phyloP scores from a whole-genome alignment of 2,797 vertebrate genomes.

The Trematomus bernacchii region DNA sequence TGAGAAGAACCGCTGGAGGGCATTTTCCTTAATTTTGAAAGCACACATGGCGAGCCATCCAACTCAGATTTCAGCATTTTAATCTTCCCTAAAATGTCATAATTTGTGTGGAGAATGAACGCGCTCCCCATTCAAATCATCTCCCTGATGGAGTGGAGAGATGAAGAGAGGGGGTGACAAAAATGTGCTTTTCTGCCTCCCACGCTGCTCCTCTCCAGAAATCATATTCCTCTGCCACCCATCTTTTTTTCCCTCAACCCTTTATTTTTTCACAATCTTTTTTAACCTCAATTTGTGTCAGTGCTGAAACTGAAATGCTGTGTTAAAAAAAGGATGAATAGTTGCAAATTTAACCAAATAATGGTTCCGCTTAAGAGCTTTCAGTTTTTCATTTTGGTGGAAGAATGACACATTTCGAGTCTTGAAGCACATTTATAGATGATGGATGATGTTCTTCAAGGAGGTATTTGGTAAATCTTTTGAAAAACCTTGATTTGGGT shows the following conservation, averaged over 20 bases:
- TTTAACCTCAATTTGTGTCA: neutral
- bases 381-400: too few species aligned
- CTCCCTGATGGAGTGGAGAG: neutral
- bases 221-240: neutral
- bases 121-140: conserved; percentile 27
- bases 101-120: conserved; percentile 31
- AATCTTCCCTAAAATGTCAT: conserved; percentile 6
- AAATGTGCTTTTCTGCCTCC: neutral
- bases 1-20: conserved; percentile 46
- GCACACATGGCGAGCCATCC: conserved; percentile 16
- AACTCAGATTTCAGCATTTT: neutral
- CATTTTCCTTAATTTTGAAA: conserved; percentile 38
- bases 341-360: too few species aligned
- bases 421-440: too few species aligned
- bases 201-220: conserved; percentile 6
- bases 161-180: neutral
- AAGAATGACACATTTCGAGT: neutral
- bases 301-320: neutral
- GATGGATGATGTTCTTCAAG: too few species aligned
- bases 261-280: neutral
- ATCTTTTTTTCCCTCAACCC: neutral
- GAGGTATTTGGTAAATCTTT: too few species aligned
- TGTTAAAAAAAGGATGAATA: too few species aligned
- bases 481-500: too few species aligned
- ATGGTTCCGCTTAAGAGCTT: too few species aligned